Evolutionary conservation across 2,113 vertebrate genomes (phyloP), one percentile per base, ranked within the genome.

Genomic region (Alligator sinensis): DNA sequence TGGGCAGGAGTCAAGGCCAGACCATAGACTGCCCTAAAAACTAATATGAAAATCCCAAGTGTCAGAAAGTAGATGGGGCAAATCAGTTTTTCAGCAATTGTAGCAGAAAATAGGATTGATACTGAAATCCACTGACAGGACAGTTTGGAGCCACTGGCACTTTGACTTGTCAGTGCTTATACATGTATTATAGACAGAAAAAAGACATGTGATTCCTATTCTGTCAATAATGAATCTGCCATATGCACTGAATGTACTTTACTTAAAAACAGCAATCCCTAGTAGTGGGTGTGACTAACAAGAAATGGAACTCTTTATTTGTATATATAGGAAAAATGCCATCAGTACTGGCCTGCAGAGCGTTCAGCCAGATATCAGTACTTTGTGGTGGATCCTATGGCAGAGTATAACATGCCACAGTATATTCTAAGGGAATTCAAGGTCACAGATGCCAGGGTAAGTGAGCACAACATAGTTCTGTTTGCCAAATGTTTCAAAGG

Each of bases 311-410:
- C 91, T 60, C 14, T 90, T 82, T 2, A 0, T 81, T 81, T 94
- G n/a, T 94, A 78, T 59, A 94, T 92, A 27, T 93, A 99, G 99
- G 99, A 99, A 98, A 99, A 99, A 97, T 99, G 99, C 96, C 99
- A 99, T 96, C 99, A 99, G 95, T 99, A 99, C 89, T 99, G 99
- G 99, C 99, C 99, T 91, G 99, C 99, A 3, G 99, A 99, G 95
- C 98, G 99, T 84, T 99, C 99, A 72, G 99, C 99, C 92, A 98
- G 99, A 95, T 99, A 99, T 77, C 99, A 99, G 97, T 99, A 99
- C 97, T 99, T 99, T 98, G 99, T 99, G 89, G 99, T 99, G 95
- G 99, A 99, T 95, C 99, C 99, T 55, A 99, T 99, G 99, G 99
- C 99, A 24, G 99, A 99, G 87, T 99, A 99, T 95, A 99, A 99